These are phyloP conservation scores for Lepeophtheirus nordmannii DNA, from an alignment of 2,888 invertebrate species.

Conservation along the genomic window DNA sequence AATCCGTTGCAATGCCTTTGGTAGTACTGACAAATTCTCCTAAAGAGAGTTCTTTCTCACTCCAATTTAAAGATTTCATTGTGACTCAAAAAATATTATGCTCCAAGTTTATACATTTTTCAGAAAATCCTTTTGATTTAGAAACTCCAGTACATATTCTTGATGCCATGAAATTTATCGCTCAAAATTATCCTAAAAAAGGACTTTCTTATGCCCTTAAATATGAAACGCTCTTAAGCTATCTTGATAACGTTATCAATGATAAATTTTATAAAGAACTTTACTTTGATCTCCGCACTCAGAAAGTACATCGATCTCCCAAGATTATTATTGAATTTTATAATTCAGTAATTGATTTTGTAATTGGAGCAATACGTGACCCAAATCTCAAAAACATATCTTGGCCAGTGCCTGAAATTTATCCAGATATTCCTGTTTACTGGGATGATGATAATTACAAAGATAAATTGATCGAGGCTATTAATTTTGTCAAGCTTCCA, in stretches of 20 bases:
- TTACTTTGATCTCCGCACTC: not conserved
- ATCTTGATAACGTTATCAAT: constrained; percentile 6
- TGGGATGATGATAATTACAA: constrained; percentile 11
- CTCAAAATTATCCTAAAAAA: not conserved
- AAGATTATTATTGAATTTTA: not conserved
- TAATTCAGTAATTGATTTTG: constrained; percentile 7
- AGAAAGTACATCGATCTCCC: not conserved
- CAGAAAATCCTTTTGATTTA: not conserved
- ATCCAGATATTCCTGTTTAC: constrained; percentile 8
- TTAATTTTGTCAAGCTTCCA: constrained; percentile 1
- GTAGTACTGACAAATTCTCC: not conserved
- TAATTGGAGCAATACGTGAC: not conserved
- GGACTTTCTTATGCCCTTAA: not conserved
- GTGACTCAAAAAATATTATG: constrained; percentile 4
- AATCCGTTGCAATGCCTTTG: not conserved
- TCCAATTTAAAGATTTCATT: not conserved
- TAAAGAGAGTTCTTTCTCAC: not conserved
- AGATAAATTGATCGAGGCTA: not conserved
- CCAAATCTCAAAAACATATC: constrained; percentile 12
- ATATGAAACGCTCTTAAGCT: not conserved
- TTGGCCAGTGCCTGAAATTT: constrained; percentile 18
- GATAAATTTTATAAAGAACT: constrained; percentile 5
- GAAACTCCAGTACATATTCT: not conserved
- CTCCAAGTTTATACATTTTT: not conserved
- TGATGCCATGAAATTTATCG: not conserved